These are phyloP conservation scores for Dicrurus megarhynchus DNA, from an alignment of 2,113 vertebrate genomes.

Conservation along the genomic window DNA sequence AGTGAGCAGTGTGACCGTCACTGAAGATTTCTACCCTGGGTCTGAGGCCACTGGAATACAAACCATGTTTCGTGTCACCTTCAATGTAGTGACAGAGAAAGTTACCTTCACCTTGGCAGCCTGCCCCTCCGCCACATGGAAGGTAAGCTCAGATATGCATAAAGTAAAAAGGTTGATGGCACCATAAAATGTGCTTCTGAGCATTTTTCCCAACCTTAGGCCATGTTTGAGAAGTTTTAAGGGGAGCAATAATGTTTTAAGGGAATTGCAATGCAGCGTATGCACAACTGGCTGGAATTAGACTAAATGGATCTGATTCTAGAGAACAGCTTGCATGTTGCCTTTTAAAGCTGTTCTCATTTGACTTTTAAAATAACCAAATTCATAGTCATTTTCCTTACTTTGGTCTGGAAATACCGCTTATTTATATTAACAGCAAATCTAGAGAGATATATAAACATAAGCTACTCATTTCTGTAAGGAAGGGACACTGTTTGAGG, in stretches of 20 bases:
- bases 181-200: background rate
- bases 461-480: background rate
- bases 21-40: background rate
- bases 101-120: constrained; percentile 49
- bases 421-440: background rate
- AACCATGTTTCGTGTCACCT: constrained; percentile 47
- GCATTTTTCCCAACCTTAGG: background rate
- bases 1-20: background rate
- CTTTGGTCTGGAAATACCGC: background rate
- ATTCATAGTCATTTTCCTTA: background rate
- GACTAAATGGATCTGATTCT: background rate
- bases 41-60: background rate
- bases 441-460: background rate
- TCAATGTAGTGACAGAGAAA: constrained; percentile 47
- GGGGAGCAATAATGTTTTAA: background rate
- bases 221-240: background rate
- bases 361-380: background rate
- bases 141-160: constrained; percentile 17
- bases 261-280: background rate
- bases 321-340: background rate
- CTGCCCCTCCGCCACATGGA: background rate
- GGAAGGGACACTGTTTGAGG: background rate
- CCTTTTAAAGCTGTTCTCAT: background rate
- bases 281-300: background rate
- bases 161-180: background rate